Evolutionary conservation across 1,140 invertebrate genomes (phyloP), one percentile per base, ranked within the genome.

Genomic region (Globodera rostochiensis): DNA sequence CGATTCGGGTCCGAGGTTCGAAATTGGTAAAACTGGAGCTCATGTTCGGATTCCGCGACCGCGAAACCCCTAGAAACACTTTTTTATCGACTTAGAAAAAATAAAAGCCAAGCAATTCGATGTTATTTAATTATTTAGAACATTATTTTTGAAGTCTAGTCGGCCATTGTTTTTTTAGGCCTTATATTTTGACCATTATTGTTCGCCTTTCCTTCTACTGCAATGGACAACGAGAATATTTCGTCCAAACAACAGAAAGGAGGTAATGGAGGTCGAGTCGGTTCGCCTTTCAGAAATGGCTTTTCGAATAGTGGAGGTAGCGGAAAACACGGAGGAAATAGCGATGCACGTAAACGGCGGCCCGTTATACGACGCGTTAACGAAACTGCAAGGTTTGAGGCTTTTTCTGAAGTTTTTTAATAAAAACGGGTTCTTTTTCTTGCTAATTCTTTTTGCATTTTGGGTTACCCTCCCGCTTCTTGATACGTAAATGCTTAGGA

Each of bases 211-310:
- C 7, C 7, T 64, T 64, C 15, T 13, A 15, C 19, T 64, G 4
- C 11, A 64, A 64, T 64, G 57, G 57, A 64, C 19, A 64, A 64
- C 19, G 57, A 64, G 6, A 64, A 64, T 15, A 19, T 64, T 64
- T 64, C 57, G 5, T 64, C 57, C 57, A 64, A 64, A 64, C 57
- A 64, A 19, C 57, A 64, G 19, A 64, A 19, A 6, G 19, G 57
- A 19, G 6, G 19, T 15, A 15, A 15, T 5, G 57, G 11, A 19
- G 57, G 57, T 25, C 69, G 69, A 9, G 69, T 71, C 36, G 6
- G 36, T 71, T 71, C 69, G 5, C 69, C 69, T 11, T 71, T 45
- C 46, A 36, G 69, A 71, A 71, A 71, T 71, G 69, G 69, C 11
- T 45, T 15, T 71, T 13, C 69, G 9, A 71, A 71, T 19, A 71